Percentiles rank a stretch among this genome's conserved stretches.
phyloP scores from a whole-genome alignment of 1,140 invertebrate genomes.

The Meloidogyne chitwoodi region DNA sequence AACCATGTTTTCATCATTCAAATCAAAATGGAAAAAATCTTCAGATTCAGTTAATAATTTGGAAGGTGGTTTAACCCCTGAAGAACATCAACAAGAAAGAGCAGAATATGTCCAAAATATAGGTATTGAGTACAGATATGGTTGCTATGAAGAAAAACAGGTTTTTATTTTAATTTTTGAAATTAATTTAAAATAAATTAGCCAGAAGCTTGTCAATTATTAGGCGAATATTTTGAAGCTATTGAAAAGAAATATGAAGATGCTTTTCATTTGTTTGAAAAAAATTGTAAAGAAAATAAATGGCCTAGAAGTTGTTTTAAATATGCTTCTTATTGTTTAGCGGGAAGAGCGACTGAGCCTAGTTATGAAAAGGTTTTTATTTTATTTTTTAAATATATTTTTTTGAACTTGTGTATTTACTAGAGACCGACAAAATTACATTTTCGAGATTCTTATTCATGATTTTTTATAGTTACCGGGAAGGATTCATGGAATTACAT shows the following conservation, averaged over 20 bases:
- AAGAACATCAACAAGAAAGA: constrained; percentile 41
- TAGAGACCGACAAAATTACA: too few species aligned
- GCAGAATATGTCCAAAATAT: constrained; percentile 57
- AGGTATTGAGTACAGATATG: constrained; percentile 56
- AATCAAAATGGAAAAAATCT: neutral
- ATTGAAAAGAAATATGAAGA: constrained; percentile 44
- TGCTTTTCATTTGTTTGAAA: constrained; percentile 43
- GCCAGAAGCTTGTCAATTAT: constrained; percentile 54
- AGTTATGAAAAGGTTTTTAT: constrained; percentile 13
- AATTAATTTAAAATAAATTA: neutral
- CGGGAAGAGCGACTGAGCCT: constrained; percentile 35
- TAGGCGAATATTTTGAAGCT: constrained; percentile 53
- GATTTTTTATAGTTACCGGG: too few species aligned
- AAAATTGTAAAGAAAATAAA: constrained; percentile 48
- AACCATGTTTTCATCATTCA: neutral
- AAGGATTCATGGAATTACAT: too few species aligned
- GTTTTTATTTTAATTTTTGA: neutral
- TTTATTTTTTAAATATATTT: neutral
- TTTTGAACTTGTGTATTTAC: too few species aligned
- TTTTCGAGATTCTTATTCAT: too few species aligned
- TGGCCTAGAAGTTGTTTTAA: constrained; percentile 55
- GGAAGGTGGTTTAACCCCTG: constrained; percentile 9
- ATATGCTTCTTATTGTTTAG: constrained; percentile 48
- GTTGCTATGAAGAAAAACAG: constrained; percentile 57
- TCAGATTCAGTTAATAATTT: neutral